A percentile compares a stretch with the other conserved stretches of the same genome.
Evolutionary conservation across 2,888 invertebrate genomes (phyloP).

Genomic region (Caprella mutica): DNA sequence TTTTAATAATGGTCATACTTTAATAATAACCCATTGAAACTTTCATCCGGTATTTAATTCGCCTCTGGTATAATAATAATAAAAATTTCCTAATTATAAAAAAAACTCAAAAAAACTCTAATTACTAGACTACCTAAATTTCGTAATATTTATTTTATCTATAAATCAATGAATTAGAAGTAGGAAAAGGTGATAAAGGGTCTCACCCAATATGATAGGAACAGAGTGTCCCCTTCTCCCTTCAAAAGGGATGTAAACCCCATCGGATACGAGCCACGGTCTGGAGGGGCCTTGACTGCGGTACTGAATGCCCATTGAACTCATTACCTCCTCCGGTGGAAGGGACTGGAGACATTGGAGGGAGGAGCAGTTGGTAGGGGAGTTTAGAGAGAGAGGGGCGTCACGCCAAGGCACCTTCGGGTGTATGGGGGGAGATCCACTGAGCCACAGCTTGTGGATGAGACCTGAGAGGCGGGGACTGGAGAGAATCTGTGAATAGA

Average conservation of each 20-base stretch:
- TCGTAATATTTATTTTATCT: too few relatives aligned
- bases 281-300: slow-evolving; percentile 37
- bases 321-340: slow-evolving; percentile 49
- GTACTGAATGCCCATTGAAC: slow-evolving; percentile 63
- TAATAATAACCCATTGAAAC: too few relatives aligned
- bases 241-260: slow-evolving; percentile 41
- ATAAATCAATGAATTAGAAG: too few relatives aligned
- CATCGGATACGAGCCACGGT: slow-evolving; percentile 35
- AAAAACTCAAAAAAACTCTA: too few relatives aligned
- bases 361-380: slow-evolving; percentile 20
- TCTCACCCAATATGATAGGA: slow-evolving; percentile 17
- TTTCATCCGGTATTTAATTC: too few relatives aligned
- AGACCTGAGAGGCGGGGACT: slow-evolving; percentile 49
- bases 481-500: too few relatives aligned
- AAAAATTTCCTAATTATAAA: too few relatives aligned
- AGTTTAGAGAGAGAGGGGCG: slow-evolving; percentile 14
- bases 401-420: slow-evolving; percentile 21
- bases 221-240: slow-evolving; percentile 43
- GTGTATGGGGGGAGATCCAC: slow-evolving; percentile 44
- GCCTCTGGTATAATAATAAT: too few relatives aligned
- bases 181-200: slow-evolving; percentile 13
- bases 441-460: slow-evolving; percentile 66
- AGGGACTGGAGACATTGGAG: slow-evolving; percentile 44
- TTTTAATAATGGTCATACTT: too few relatives aligned
- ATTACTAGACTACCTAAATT: too few relatives aligned